Evolutionary conservation across 1,140 invertebrate species (phyloP).

Genomic region (Cylas formicarius): DNA sequence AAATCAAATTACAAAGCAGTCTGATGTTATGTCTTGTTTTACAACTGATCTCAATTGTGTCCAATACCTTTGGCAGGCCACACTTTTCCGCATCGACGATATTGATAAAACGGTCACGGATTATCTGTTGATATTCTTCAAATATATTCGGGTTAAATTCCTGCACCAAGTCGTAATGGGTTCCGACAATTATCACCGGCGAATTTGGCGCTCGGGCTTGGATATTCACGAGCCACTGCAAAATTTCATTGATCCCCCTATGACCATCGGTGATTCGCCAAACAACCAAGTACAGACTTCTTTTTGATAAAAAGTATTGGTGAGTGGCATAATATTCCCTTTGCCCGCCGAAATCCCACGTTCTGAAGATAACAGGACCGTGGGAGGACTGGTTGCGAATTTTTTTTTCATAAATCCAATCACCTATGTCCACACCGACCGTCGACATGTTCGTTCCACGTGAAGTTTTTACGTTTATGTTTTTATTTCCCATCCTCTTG

Average conservation of each 20-base stretch:
- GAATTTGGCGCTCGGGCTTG: slow-evolving; percentile 90
- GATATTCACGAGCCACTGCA: slow-evolving; percentile 94
- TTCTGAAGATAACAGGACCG: slow-evolving; percentile 91
- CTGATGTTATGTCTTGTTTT: slow-evolving; percentile 89
- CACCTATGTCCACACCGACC: slow-evolving; percentile 93
- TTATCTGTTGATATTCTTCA: slow-evolving; percentile 81
- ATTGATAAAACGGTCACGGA: slow-evolving; percentile 84
- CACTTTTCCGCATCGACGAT: slow-evolving; percentile 93
- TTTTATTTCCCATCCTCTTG: slow-evolving; percentile 86
- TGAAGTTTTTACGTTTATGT: slow-evolving; percentile 65
- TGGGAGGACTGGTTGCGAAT: slow-evolving; percentile 54
- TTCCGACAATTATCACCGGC: slow-evolving; percentile 89
- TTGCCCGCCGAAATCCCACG: slow-evolving; percentile 99
- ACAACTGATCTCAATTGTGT: slow-evolving; percentile 82
- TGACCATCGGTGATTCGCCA: slow-evolving; percentile 94
- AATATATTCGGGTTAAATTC: slow-evolving; percentile 67
- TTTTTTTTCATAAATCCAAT: slow-evolving; percentile 89
- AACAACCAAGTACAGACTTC: slow-evolving; percentile 91
- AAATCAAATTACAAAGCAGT: slow-evolving; percentile 85
- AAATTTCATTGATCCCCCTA: slow-evolving; percentile 80
- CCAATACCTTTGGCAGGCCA: slow-evolving; percentile 86
- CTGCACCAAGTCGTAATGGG: slow-evolving; percentile 85
- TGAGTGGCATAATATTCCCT: slow-evolving; percentile 96
- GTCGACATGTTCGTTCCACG: slow-evolving; percentile 83
- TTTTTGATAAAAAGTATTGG: slow-evolving; percentile 94